Conservation (phyloP, 1,140 invertebrate genomes). For the Drosophila nebulosa region DNA sequence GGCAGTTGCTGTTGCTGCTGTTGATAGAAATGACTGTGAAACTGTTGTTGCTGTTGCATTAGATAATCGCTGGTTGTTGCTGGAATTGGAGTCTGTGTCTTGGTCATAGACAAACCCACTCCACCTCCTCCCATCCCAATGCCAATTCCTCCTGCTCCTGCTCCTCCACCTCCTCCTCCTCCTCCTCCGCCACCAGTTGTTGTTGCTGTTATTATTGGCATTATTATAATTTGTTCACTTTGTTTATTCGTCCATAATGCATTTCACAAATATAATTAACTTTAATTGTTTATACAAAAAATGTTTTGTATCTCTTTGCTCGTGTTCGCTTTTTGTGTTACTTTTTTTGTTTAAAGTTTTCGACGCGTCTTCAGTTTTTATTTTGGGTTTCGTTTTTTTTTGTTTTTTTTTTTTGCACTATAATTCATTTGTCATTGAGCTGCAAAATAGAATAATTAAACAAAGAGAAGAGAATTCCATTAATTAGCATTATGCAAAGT, state of each 20-base stretch:
- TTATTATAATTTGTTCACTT: conserved; percentile 37
- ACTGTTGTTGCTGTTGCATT: conserved; percentile 55
- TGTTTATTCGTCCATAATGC: conserved; percentile 22
- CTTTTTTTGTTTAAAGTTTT: conserved; percentile 20
- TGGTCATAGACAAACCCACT: conserved; percentile 26
- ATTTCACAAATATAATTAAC: conserved; percentile 15
- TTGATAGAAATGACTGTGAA: conserved; percentile 64
- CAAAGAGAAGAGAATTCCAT: conserved; percentile 32
- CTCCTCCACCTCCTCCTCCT: conserved; percentile 20
- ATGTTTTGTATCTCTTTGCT: conserved; percentile 10
- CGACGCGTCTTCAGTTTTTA: conserved; percentile 22
- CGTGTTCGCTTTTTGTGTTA: too few relatives aligned
- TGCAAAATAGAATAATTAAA: conserved; percentile 43
- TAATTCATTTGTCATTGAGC: conserved; percentile 49
- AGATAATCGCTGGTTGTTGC: conserved; percentile 56
- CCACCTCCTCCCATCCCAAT: not conserved
- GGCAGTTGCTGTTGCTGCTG: conserved; percentile 46
- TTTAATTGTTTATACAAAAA: conserved; percentile 20
- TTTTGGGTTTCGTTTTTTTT: not conserved
- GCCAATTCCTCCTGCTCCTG: not conserved
- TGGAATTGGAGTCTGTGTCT: conserved; percentile 34
- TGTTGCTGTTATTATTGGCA: conserved; percentile 57
- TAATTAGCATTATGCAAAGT: conserved; percentile 47
- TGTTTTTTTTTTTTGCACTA: not conserved
- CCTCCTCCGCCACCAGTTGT: conserved; percentile 34